These are phyloP conservation scores for Misgurnus mizolepis DNA, from an alignment of 2,113 vertebrate species.

Conservation along the genomic window DNA sequence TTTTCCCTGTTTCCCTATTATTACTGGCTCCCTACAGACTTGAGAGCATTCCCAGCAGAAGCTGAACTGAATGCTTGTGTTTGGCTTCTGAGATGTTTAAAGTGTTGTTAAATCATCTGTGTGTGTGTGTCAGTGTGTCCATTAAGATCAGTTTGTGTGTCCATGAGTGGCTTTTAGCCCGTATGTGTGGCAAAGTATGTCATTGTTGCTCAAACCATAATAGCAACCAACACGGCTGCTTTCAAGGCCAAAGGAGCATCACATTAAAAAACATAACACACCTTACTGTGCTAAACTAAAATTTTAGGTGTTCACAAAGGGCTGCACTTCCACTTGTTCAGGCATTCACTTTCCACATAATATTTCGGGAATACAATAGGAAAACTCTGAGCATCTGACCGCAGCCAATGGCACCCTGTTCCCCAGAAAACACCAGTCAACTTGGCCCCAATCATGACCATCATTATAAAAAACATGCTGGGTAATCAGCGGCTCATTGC, in stretches of 20 bases:
- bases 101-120: background rate
- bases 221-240: slow-evolving; percentile 12
- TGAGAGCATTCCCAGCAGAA: background rate
- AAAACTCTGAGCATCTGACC: slow-evolving; percentile 47
- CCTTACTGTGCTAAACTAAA: slow-evolving; percentile 35
- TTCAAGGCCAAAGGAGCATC: slow-evolving; percentile 44
- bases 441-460: background rate
- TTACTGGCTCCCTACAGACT: background rate
- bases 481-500: slow-evolving; percentile 30
- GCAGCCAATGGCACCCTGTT: background rate
- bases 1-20: background rate
- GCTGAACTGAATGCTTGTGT: background rate
- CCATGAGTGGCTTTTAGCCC: slow-evolving; percentile 10
- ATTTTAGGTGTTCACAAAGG: slow-evolving; percentile 58
- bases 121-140: background rate
- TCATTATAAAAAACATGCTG: background rate
- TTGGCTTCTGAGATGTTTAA: slow-evolving; percentile 18
- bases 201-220: slow-evolving; percentile 24
- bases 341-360: slow-evolving; percentile 50
- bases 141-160: background rate
- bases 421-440: slow-evolving; percentile 14
- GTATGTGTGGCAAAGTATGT: background rate
- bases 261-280: slow-evolving; percentile 42
- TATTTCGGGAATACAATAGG: slow-evolving; percentile 51
- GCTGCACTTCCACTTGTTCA: slow-evolving; percentile 59